phyloP scores from a whole-genome alignment of 2,888 invertebrate genomes.

The Chymomyza procnemis region DNA sequence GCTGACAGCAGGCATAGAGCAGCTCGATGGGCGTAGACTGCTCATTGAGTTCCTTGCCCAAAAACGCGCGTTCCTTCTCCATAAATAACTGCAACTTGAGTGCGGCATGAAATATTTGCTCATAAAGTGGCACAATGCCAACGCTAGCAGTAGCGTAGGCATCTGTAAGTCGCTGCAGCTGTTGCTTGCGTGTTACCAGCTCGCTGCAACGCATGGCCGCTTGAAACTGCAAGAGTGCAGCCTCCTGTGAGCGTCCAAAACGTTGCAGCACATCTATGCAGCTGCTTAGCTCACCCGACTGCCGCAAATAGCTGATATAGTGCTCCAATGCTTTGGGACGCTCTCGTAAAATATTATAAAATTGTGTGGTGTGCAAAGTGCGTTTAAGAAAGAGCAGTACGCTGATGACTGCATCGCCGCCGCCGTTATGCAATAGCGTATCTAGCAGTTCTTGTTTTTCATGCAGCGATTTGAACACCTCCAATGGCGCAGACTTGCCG shows the following conservation, averaged over 20 bases:
- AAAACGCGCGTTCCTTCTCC: conserved; percentile 52
- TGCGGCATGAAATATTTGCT: conserved; percentile 70
- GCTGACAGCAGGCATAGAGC: conserved; percentile 71
- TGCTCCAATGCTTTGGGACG: conserved; percentile 85
- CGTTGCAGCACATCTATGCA: conserved; percentile 84
- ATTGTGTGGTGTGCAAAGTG: conserved; percentile 85
- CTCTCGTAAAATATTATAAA: conserved; percentile 84
- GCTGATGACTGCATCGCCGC: conserved; percentile 86
- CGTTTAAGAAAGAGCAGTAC: conserved; percentile 86
- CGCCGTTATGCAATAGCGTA: conserved; percentile 84
- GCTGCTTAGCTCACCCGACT: conserved; percentile 79
- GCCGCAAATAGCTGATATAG: conserved; percentile 87
- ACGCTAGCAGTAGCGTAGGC: conserved; percentile 59
- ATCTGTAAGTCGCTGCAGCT: conserved; percentile 62
- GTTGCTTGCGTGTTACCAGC: conserved; percentile 69
- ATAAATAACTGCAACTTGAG: conserved; percentile 65
- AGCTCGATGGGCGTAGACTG: conserved; percentile 74
- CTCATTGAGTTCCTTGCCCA: conserved; percentile 48
- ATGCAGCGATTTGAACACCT: conserved; percentile 81
- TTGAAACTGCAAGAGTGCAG: conserved; percentile 80
- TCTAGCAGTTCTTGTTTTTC: conserved; percentile 86
- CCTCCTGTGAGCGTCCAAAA: conserved; percentile 84
- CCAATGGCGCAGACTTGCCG: conserved; percentile 80
- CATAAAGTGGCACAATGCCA: conserved; percentile 63
- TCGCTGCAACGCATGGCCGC: conserved; percentile 69